Evolutionary conservation across 2,113 vertebrate species (phyloP), one percentile per base, ranked within the genome.

Genomic region (Forbesichthys papilliferus): DNA sequence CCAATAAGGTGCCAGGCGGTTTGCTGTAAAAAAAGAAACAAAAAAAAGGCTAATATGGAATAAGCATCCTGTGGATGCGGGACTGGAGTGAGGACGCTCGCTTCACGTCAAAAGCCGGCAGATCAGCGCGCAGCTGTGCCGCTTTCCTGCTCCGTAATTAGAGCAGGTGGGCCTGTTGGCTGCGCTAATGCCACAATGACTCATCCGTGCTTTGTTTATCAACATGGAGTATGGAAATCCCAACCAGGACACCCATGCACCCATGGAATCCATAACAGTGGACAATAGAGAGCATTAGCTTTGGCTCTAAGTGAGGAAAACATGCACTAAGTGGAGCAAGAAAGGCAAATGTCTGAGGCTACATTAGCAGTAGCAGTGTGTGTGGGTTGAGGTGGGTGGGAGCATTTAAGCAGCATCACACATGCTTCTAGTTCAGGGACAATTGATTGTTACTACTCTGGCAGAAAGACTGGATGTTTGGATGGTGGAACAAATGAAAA

Each of bases 191-290:
- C 83, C 68, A 64, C 79, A 86, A 84, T 88, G 86, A 87, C 79
- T 88, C 83, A 84, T 87, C 79, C 64, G n/a, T 63, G 73, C 72
- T 78, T 78, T 85, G 88, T 86, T 89, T 82, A 88, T 89, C 83
- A 64, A 77, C 58, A 48, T 86, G 87, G 88, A 84, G 71, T 82
- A 80, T 85, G 84, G 78, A 89, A 88, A 90, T 89, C 86, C 81
- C 58, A 69, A 74, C 34, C 72, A 71, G 27, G 27, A 27, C 27
- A 27, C 27, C 27, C 42, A 60, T 70, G 78, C 82, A 78, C 86
- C 85, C 82, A 71, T 69, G 53, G 88, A 89, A 90, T 90, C 66
- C 64, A 68, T 75, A 88, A 87, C 77, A 71, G 77, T 75, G 60
- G 80, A 82, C 70, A 81, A 66, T 52, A 34, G 33, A 46, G 11